Evolutionary conservation across 2,113 vertebrate genomes (phyloP).

Genomic region (Periophthalmus modestus): DNA sequence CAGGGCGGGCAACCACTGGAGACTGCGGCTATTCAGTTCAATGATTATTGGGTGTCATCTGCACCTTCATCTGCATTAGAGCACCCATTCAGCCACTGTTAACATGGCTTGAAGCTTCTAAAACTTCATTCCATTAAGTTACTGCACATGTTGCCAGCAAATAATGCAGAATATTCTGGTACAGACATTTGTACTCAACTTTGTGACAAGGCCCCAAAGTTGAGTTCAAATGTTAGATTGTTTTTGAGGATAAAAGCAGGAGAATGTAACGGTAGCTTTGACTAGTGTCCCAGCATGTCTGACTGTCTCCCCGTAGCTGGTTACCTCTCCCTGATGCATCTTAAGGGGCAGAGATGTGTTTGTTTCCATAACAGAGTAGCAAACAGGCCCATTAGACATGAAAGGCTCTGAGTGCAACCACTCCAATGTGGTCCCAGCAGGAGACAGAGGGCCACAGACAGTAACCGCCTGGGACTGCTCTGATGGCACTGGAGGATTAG

Average conservation of each 20-base stretch:
- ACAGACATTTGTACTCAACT: no score
- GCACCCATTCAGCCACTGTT: conserved; percentile 29
- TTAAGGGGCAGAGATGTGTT: conserved; percentile 45
- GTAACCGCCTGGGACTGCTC: conserved; percentile 43
- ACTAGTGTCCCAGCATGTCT: conserved; percentile 19
- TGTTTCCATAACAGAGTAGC: conserved; percentile 77
- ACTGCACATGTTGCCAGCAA: not conserved
- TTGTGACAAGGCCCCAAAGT: not conserved
- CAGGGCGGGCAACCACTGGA: conserved; percentile 62
- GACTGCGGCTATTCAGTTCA: conserved; percentile 52
- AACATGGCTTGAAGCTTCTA: not conserved
- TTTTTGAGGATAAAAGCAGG: not conserved
- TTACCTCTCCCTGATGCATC: not conserved
- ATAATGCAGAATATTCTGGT: not conserved
- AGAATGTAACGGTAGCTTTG: not conserved
- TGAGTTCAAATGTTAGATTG: not conserved
- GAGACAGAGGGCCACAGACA: conserved; percentile 65
- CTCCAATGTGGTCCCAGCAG: conserved; percentile 70
- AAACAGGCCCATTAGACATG: conserved; percentile 82
- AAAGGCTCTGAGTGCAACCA: conserved; percentile 73
- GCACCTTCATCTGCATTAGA: conserved; percentile 47
- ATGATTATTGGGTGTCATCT: conserved; percentile 68
- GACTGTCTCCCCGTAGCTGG: not conserved
- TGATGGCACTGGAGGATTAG: conserved; percentile 13
- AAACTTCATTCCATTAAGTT: not conserved